These are phyloP conservation scores for Musca domestica DNA, from an alignment of 1,140 invertebrate genomes.

Conservation along the genomic window DNA sequence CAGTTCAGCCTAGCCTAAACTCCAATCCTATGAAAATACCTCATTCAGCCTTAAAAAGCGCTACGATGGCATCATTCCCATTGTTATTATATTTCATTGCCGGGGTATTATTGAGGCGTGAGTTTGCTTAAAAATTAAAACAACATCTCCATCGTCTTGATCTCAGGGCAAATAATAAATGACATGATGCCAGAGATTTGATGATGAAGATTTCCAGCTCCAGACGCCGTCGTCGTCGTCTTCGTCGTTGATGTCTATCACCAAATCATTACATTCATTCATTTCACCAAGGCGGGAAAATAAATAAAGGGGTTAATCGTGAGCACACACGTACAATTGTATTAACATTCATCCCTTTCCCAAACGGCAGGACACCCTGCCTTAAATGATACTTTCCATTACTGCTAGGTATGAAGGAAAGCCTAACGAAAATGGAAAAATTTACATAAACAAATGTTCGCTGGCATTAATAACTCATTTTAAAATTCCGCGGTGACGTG, in stretches of 20 bases:
- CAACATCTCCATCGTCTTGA: slow-evolving; percentile 23
- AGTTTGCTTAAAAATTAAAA: slow-evolving; percentile 19
- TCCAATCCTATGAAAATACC: too few relatives aligned
- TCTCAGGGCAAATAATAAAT: slow-evolving; percentile 3
- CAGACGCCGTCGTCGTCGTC: too few relatives aligned
- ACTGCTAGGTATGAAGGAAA: too few relatives aligned
- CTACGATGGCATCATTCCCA: too few relatives aligned
- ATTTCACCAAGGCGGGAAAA: background rate
- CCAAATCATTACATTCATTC: background rate
- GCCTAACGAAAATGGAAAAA: background rate
- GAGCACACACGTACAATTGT: background rate
- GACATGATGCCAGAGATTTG: slow-evolving; percentile 24
- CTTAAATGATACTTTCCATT: too few relatives aligned
- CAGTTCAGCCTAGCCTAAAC: too few relatives aligned
- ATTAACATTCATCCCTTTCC: too few relatives aligned
- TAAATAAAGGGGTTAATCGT: slow-evolving; percentile 3
- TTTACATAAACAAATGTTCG: slow-evolving; percentile 19
- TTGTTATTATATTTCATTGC: background rate
- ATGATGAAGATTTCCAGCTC: slow-evolving; percentile 26
- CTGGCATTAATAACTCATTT: slow-evolving; percentile 52
- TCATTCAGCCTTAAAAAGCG: too few relatives aligned
- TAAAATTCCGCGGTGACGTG: slow-evolving; percentile 43
- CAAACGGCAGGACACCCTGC: too few relatives aligned
- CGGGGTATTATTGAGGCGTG: slow-evolving; percentile 3
- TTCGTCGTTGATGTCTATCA: slow-evolving; percentile 3